A percentile compares a stretch with the other conserved stretches of the same genome.
Evolutionary conservation across 2,888 invertebrate genomes (phyloP).

Genomic region (Xanthia icteritia): DNA sequence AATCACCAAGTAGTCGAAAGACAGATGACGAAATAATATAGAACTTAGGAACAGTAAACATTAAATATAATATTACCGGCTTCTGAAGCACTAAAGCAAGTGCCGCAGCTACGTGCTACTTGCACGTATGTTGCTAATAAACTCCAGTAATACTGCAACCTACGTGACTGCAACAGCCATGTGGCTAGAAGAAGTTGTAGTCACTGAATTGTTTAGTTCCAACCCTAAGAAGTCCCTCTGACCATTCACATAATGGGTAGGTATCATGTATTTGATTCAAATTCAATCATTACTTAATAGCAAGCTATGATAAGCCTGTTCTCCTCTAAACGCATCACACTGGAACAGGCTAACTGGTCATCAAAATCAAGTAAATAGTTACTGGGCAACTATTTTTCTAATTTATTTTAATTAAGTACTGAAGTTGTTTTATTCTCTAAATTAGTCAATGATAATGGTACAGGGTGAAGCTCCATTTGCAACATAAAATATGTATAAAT

Average conservation of each 20-base stretch:
- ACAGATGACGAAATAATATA: too few relatives aligned
- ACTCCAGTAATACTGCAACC: not conserved
- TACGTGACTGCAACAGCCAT: not conserved
- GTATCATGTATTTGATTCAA: not conserved
- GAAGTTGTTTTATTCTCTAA: too few relatives aligned
- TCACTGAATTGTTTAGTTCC: too few relatives aligned
- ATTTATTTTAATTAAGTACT: not conserved
- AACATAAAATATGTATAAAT: not conserved
- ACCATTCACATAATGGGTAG: not conserved
- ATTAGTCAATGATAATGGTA: not conserved
- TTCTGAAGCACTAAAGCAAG: too few relatives aligned
- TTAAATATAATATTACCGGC: not conserved
- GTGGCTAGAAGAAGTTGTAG: not conserved
- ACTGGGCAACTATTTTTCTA: not conserved
- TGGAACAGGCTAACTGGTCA: too few relatives aligned
- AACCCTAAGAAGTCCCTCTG: too few relatives aligned
- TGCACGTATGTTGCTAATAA: not conserved
- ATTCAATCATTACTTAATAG: not conserved
- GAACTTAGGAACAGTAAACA: too few relatives aligned
- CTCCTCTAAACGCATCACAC: too few relatives aligned
- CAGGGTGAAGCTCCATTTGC: not conserved
- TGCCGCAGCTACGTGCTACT: not conserved
- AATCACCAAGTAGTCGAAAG: too few relatives aligned
- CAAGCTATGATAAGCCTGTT: not conserved
- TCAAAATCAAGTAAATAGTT: not conserved